Percentiles rank a stretch among this genome's conserved stretches.
Conservation (phyloP, 1,140 invertebrate species). For the Drosophila sechellia region DNA sequence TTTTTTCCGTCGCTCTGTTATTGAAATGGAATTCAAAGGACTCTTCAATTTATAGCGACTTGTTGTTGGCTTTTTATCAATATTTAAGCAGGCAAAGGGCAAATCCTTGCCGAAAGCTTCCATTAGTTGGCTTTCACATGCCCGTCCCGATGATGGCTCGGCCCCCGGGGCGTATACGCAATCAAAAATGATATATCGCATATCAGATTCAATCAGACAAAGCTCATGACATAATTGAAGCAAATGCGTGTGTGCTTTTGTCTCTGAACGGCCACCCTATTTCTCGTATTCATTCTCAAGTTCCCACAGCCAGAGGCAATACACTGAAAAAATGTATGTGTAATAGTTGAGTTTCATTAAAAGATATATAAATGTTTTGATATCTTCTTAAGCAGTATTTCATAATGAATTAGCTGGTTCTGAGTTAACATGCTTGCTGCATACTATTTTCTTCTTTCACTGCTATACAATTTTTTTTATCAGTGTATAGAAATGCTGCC, state of each 20-base stretch:
- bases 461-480: neutral
- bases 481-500: slow-evolving; percentile 11
- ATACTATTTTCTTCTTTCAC: too few species aligned
- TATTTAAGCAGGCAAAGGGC: slow-evolving; percentile 61
- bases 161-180: slow-evolving; percentile 65
- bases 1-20: slow-evolving; percentile 9
- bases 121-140: slow-evolving; percentile 46
- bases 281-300: neutral
- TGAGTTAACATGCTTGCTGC: too few species aligned
- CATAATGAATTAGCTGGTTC: too few species aligned
- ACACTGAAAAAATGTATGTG: neutral
- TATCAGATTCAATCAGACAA: slow-evolving; percentile 82
- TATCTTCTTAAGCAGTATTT: too few species aligned
- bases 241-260: slow-evolving; percentile 45
- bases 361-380: too few species aligned
- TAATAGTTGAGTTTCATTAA: neutral
- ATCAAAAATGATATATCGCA: slow-evolving; percentile 79
- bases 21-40: slow-evolving; percentile 57
- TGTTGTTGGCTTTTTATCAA: slow-evolving; percentile 63
- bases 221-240: slow-evolving; percentile 72
- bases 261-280: slow-evolving; percentile 20
- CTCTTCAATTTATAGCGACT: slow-evolving; percentile 45
- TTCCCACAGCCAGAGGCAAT: slow-evolving; percentile 24
- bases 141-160: slow-evolving; percentile 33
- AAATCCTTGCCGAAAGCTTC: slow-evolving; percentile 35